Percentiles rank a stretch among this genome's conserved stretches.
Conservation (phyloP, 2,888 invertebrate genomes). For the Urechis unicinctus region DNA sequence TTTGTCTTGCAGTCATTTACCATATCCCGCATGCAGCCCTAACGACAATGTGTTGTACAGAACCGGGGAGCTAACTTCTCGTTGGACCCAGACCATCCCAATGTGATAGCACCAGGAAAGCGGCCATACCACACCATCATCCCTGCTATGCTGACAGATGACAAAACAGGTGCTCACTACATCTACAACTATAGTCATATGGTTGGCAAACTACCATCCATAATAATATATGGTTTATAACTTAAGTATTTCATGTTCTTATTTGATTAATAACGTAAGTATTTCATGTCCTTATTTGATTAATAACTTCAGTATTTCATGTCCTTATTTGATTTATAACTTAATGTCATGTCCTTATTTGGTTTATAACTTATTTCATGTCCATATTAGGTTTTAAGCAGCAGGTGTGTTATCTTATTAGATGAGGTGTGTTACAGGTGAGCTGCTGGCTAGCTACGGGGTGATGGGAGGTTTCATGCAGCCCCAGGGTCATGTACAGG, state of each 20-base stretch:
- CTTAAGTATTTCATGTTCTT: no score
- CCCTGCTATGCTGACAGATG: conserved; percentile 43
- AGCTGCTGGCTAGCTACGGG: conserved; percentile 39
- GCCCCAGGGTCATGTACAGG: conserved; percentile 49
- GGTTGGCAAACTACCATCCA: no score
- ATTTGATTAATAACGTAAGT: no score
- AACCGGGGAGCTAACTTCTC: conserved; percentile 43
- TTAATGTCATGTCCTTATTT: not conserved
- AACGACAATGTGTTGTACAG: conserved; percentile 29
- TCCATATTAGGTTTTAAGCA: no score
- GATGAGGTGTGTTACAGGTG: conserved; percentile 29
- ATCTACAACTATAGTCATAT: no score
- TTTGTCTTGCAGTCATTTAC: not conserved
- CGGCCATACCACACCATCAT: conserved; percentile 48
- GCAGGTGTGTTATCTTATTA: not conserved
- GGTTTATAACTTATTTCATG: not conserved
- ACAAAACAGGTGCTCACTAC: conserved; percentile 31
- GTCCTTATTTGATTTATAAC: no score
- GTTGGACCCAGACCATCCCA: conserved; percentile 33
- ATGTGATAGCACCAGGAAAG: conserved; percentile 38
- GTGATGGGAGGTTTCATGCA: conserved; percentile 50
- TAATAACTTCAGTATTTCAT: no score
- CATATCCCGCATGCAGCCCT: no score
- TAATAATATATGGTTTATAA: no score
- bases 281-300: no score